Base-by-base conservation (phyloP, 2,797 vertebrate genomes). In the Protosalanx chinensis region DNA sequence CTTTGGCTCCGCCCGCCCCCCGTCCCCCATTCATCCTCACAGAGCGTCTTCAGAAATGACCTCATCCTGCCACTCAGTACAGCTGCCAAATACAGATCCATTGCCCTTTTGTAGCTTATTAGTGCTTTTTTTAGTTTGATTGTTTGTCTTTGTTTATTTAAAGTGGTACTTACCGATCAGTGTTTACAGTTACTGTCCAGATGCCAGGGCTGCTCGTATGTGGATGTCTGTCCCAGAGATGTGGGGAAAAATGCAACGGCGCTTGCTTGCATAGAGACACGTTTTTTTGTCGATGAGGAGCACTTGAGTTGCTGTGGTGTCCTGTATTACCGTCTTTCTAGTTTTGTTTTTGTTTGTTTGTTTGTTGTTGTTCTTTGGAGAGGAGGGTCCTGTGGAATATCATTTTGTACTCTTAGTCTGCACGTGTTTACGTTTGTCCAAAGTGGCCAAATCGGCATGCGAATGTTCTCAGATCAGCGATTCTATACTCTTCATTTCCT, bases 171-270 rank as follows among this genome's bases (percentile, higher is more conserved):
- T 91, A 88, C 62, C 87, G 74, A 85, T 90, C 90, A 87, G 86
- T 94, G 93, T 97, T 96, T 96, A 95, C 95, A 95, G 95, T 93
- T 94, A 95, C 94, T 56, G 15, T 6, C 83, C 85, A 91, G 87
- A 77, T 89, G 88, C 90, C 85, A 82, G 88, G 89, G 89, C 91
- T 91, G 93, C 93, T 89, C 89, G 87, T 80, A 93, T 93, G 89
- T 96, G 95, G 93, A 92, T 92, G 87, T 93, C 91, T 84, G 73
- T 84, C 84, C 74, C 84, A 87, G 86, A 85, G 90, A 90, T 90
- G 85, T 73, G 85, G 82, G 83, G 81, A 90, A 90, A 86, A 86
- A 88, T 92, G 91, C 71, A 64, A 91, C 91, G 93, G 91, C 91
- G 93, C 92, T 92, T 85, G 88, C 64, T 85, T 79, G 64, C 88